A percentile compares a stretch with the other conserved stretches of the same genome.
These are phyloP conservation scores for Hafferia zeledoni DNA, from an alignment of 2,797 vertebrate genomes.

Conservation along the genomic window DNA sequence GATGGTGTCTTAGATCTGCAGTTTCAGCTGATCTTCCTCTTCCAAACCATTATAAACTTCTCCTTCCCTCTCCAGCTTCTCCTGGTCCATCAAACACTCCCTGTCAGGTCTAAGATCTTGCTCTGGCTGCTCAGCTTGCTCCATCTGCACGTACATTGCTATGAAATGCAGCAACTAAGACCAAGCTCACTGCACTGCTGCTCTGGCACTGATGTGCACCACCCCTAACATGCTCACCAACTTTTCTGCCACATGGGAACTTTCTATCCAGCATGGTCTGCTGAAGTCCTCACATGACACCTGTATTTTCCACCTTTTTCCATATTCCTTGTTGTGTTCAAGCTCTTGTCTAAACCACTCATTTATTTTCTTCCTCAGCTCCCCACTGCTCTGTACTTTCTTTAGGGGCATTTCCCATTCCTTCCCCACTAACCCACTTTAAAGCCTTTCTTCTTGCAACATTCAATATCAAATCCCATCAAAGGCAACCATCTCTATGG, in stretches of 20 bases:
- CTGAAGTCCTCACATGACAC: background rate
- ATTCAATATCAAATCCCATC: background rate
- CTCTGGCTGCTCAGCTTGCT: background rate
- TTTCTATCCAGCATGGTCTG: background rate
- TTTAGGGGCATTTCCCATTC: background rate
- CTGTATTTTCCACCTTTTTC: background rate
- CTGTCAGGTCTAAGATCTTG: background rate
- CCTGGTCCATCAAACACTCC: background rate
- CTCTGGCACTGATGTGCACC: accelerated
- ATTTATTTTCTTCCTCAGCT: background rate
- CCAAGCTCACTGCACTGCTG: background rate
- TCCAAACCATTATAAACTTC: background rate
- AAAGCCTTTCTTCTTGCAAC: background rate
- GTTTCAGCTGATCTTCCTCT: background rate
- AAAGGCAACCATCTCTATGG: background rate
- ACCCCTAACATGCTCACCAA: background rate
- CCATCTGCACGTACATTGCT: background rate
- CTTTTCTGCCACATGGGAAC: background rate
- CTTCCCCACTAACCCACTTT: background rate
- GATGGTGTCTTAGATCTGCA: accelerated
- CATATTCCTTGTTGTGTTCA: background rate
- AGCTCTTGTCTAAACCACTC: background rate
- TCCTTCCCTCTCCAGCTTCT: background rate
- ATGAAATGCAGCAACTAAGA: background rate
- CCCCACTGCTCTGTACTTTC: background rate